A percentile compares a stretch with the other conserved stretches of the same genome.
phyloP scores from a whole-genome alignment of 2,888 invertebrate species.

The Tromatobia lineatoria region DNA sequence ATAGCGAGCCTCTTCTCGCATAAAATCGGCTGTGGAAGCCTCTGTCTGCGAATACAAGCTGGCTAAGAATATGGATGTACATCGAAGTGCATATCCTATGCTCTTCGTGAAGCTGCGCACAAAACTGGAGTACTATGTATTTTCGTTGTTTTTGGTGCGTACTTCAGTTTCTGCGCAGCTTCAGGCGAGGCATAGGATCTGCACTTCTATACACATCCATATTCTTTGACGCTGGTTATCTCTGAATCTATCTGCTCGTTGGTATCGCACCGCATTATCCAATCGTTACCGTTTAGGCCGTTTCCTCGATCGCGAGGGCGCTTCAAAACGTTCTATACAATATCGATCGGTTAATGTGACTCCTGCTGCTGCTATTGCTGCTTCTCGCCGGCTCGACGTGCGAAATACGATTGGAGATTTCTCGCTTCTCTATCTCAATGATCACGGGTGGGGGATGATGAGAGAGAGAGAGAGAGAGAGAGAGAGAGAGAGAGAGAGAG shows the following conservation, averaged over 20 bases:
- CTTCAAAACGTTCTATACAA: conserved; percentile 47
- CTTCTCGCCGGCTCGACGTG: conserved; percentile 55
- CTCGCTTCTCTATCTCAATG: conserved; percentile 16
- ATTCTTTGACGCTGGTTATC: conserved; percentile 26
- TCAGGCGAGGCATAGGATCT: no score
- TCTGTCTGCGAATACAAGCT: conserved; percentile 22
- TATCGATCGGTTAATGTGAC: conserved; percentile 63
- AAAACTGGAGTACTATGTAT: no score
- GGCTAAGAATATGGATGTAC: no score
- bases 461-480: no score
- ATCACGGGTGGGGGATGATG: conserved; percentile 14
- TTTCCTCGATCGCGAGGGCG: conserved; percentile 63
- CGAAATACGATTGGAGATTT: conserved; percentile 67
- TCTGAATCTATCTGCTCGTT: not conserved
- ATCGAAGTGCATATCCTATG: no score
- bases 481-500: no score
- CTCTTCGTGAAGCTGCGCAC: no score
- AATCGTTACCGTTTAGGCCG: conserved; percentile 62
- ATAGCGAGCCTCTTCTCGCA: conserved; percentile 50
- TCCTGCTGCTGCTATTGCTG: not conserved
- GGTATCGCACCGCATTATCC: conserved; percentile 3
- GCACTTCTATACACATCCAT: no score
- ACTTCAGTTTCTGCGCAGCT: no score
- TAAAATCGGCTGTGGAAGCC: conserved; percentile 37
- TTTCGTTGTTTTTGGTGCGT: no score